These are phyloP conservation scores for Drosophila albomicans DNA, from an alignment of 1,140 invertebrate genomes.

Conservation along the genomic window DNA sequence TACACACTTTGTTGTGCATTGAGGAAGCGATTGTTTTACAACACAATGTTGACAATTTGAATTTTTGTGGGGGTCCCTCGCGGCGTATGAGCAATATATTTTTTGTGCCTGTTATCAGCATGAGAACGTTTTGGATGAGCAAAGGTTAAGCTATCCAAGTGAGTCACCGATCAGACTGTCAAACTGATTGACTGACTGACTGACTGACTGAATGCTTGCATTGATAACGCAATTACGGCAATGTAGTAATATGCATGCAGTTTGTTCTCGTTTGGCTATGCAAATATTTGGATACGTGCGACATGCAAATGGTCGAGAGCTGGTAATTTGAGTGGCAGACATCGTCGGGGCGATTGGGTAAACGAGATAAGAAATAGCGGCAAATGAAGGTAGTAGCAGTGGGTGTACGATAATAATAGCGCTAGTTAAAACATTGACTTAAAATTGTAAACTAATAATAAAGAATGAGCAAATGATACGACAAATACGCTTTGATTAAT, in stretches of 20 bases:
- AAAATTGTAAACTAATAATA: slow-evolving; percentile 62
- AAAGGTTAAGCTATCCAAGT: slow-evolving; percentile 9
- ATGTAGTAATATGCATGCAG: slow-evolving; percentile 36
- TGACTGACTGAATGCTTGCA: not conserved
- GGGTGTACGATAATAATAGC: slow-evolving; percentile 13
- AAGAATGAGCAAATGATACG: slow-evolving; percentile 73
- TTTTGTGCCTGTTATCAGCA: slow-evolving; percentile 12
- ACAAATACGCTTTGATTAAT: slow-evolving; percentile 68
- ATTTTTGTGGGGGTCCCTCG: slow-evolving; percentile 1
- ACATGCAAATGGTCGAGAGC: slow-evolving; percentile 59
- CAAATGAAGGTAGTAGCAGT: not conserved
- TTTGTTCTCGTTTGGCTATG: slow-evolving; percentile 14
- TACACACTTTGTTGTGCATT: slow-evolving; percentile 5
- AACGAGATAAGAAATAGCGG: slow-evolving; percentile 1
- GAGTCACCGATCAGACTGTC: slow-evolving; percentile 18
- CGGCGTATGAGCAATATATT: slow-evolving; percentile 36
- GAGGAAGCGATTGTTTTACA: not conserved
- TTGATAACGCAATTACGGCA: slow-evolving; percentile 67
- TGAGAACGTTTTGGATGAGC: slow-evolving; percentile 31
- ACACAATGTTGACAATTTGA: slow-evolving; percentile 6
- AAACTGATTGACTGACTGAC: slow-evolving; percentile 5
- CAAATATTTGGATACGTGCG: slow-evolving; percentile 64
- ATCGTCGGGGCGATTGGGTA: not conserved
- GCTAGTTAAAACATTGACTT: slow-evolving; percentile 32
- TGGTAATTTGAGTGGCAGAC: slow-evolving; percentile 27